These are phyloP conservation scores for Microcebus murinus DNA, from an alignment of 2,113 vertebrate species.

Conservation along the genomic window DNA sequence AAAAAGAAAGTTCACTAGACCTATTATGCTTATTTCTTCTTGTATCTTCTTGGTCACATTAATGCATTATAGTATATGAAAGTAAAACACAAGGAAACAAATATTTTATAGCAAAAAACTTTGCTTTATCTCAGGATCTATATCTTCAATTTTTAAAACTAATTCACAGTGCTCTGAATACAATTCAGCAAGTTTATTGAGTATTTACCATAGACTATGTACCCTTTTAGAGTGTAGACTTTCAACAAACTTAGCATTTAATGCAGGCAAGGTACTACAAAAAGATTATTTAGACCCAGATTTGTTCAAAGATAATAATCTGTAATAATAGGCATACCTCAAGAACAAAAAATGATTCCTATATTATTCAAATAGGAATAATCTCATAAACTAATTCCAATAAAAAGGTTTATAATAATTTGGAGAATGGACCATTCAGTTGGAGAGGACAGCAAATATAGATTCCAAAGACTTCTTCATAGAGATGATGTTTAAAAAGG, in stretches of 20 bases:
- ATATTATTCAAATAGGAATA: neutral
- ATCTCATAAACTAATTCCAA: neutral
- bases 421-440: neutral
- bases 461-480: neutral
- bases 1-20: neutral
- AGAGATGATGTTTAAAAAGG: neutral
- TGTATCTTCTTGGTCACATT: neutral
- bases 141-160: neutral
- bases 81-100: neutral
- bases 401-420: neutral
- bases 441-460: neutral
- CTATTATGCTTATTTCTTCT: neutral
- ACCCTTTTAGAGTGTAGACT: neutral
- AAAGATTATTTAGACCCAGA: neutral
- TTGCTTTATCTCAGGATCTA: neutral
- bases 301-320: neutral
- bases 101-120: neutral
- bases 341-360: neutral
- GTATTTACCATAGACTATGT: neutral
- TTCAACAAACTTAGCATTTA: neutral
- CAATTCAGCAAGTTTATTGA: neutral
- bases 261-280: neutral
- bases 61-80: neutral
- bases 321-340: neutral
- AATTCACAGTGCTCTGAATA: neutral